Evolutionary conservation across 2,113 vertebrate genomes (phyloP), one percentile per base, ranked within the genome.

Genomic region (Leuciscus idus): DNA sequence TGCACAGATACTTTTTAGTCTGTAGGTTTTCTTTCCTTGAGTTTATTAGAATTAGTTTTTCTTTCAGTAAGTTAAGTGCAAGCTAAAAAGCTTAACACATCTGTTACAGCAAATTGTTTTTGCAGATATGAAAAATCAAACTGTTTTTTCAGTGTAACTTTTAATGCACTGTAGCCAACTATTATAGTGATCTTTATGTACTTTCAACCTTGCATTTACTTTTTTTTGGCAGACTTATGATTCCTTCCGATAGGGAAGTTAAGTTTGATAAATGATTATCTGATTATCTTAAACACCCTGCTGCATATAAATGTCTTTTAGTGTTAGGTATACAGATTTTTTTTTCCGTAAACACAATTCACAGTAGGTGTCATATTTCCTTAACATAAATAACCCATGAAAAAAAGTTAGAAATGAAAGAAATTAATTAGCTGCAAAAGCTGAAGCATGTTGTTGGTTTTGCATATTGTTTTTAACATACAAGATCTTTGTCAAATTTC

Each of bases 241-340:
- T 62, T 39, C 15, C n/a, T 52, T 68, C 26, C 26, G 52, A 82
- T 82, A 82, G 62, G 80, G 80, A 82, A 82, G 62, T 82, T 66
- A 50, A 6, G 62, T 33, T 68, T 82, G 28, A 82, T 82, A 82
- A 82, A 64, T 81, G 61, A 81, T 81, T 81, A 50, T 81, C 46
- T 81, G 61, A 81, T 81, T 81, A 50, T 81, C 46, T 70, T 52
- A 66, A 28, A 66, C 61, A 50, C 79, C 48, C 61, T 50, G 23
- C 4, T 17, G 36, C 43, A 48, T 48, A 81, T 66, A 21, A 30
- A 66, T 80, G 21, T 36, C 1, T 55, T 4, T 59, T 28, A 43
- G 11, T 81, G 36, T 68, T 52, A 28, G 43, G 43, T 28, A 5
- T 28, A 33, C 36, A 39, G 23, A 26, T 43, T 73, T 72, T 36